Percentiles rank a stretch among this genome's conserved stretches.
These are phyloP conservation scores for Mandrillus leucophaeus DNA, from an alignment of 2,113 vertebrate species.

Conservation along the genomic window DNA sequence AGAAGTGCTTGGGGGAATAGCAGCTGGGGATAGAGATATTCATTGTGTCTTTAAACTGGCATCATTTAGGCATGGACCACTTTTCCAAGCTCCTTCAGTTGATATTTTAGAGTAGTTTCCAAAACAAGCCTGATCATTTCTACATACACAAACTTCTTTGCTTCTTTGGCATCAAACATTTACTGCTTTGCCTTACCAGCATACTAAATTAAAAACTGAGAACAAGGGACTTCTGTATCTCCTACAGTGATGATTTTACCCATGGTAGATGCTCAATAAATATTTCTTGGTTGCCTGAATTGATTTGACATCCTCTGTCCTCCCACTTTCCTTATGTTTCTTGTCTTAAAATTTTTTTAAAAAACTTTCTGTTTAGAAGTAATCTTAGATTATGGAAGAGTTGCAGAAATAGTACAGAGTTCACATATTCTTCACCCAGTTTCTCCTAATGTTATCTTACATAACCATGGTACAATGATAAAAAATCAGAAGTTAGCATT, in stretches of 20 bases:
- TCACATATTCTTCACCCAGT: neutral
- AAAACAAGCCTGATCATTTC: conserved; percentile 11
- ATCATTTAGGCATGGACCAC: neutral
- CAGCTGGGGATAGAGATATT: neutral
- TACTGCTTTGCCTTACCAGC: conserved; percentile 22
- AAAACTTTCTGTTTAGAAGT: neutral
- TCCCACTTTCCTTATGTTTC: neutral
- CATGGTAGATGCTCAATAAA: neutral
- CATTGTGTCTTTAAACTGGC: neutral
- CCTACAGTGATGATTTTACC: conserved; percentile 27
- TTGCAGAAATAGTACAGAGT: conserved; percentile 29
- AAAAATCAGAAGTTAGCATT: neutral
- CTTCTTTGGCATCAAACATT: neutral
- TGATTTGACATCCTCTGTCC: neutral
- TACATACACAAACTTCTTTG: neutral
- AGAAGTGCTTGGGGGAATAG: neutral
- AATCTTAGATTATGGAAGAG: conserved; percentile 31
- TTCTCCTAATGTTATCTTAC: neutral
- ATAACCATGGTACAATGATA: neutral
- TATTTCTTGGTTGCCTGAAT: conserved; percentile 25
- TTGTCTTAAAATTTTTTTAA: neutral
- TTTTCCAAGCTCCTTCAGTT: conserved; percentile 12
- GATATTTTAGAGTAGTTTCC: conserved; percentile 15
- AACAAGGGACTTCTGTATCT: neutral
- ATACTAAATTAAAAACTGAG: neutral